Conservation (phyloP, 1,140 invertebrate genomes). For the Bombus confusus region DNA sequence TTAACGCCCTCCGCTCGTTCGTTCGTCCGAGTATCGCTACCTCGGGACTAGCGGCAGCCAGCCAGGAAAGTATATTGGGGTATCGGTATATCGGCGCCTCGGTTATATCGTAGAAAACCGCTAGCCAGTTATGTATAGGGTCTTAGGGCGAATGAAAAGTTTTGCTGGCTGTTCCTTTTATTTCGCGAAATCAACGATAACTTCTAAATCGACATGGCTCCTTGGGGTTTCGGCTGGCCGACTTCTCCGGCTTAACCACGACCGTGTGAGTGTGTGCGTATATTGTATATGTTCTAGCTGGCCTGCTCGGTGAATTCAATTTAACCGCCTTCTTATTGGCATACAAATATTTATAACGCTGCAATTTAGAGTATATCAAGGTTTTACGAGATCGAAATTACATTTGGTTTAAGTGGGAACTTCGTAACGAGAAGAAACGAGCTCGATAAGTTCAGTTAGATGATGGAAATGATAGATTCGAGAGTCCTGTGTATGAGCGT, state of each 20-base stretch:
- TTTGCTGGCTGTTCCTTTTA: constrained; percentile 7
- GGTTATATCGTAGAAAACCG: constrained; percentile 52
- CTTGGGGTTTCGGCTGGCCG: neutral
- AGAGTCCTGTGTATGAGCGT: no score
- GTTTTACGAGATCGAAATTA: no score
- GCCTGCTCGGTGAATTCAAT: neutral
- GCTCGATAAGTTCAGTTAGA: no score
- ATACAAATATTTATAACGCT: neutral
- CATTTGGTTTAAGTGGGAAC: no score
- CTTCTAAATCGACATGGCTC: neutral
- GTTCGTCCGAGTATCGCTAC: constrained; percentile 58
- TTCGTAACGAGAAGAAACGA: no score
- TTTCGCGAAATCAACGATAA: constrained; percentile 8
- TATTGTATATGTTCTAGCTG: neutral
- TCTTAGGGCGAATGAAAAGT: constrained; percentile 42
- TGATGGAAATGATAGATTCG: no score
- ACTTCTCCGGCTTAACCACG: neutral
- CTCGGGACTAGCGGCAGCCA: constrained; percentile 54
- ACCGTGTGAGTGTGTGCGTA: no score
- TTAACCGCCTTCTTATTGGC: neutral
- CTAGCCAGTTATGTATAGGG: constrained; percentile 28
- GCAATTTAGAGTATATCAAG: neutral
- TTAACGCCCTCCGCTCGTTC: constrained; percentile 63
- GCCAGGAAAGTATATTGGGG: constrained; percentile 39
- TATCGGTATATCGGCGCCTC: constrained; percentile 51